Evolutionary conservation across 2,888 invertebrate genomes (phyloP).

Genomic region (Scaeva pyrastri): DNA sequence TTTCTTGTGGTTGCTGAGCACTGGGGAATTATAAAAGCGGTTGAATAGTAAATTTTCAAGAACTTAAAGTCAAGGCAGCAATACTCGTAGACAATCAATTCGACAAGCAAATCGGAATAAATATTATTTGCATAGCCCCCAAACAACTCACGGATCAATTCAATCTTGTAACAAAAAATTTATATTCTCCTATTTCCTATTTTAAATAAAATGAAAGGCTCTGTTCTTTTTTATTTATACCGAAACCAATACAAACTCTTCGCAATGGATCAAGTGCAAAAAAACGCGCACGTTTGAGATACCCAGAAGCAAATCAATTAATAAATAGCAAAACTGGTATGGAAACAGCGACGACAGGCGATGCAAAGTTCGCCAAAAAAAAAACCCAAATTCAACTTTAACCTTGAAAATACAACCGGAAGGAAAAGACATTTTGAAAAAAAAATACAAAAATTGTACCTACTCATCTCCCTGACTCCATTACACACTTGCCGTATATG

Average conservation of each 20-base stretch:
- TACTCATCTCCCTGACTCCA: constrained; percentile 67
- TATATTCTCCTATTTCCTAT: neutral
- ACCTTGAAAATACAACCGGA: constrained; percentile 71
- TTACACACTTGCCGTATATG: constrained; percentile 49
- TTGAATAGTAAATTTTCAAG: no score
- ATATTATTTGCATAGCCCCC: neutral
- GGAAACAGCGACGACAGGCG: neutral
- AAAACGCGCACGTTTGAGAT: neutral
- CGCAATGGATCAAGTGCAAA: neutral
- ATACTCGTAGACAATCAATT: no score
- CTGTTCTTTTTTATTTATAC: neutral
- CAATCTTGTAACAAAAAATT: neutral
- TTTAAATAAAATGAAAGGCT: neutral
- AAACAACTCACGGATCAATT: no score
- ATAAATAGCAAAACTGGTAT: constrained; percentile 17
- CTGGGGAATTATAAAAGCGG: no score
- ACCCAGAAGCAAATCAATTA: neutral
- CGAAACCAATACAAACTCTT: neutral
- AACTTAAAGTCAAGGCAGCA: no score
- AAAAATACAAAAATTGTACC: neutral
- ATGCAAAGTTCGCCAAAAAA: constrained; percentile 4
- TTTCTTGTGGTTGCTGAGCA: no score
- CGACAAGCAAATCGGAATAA: neutral
- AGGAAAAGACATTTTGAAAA: constrained; percentile 48
- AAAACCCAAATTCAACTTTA: constrained; percentile 11